These are phyloP conservation scores for Tokudaia tokunoshimensis DNA, from an alignment of 2,797 vertebrate species.

Conservation along the genomic window DNA sequence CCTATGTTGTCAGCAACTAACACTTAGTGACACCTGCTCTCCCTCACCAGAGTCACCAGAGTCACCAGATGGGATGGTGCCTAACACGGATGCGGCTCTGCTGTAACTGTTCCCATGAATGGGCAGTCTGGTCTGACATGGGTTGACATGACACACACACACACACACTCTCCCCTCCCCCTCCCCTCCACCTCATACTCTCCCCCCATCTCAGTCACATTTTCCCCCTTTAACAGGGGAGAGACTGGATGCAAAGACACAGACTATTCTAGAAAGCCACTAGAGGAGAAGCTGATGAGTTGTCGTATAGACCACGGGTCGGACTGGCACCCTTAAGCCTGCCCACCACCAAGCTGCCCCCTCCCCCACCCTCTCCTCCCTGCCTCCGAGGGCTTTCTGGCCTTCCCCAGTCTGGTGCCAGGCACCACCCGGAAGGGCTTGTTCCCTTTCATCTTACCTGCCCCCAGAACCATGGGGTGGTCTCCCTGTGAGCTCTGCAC, in stretches of 20 bases:
- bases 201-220: not conserved
- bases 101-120: fast-evolving
- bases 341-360: not conserved
- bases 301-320: too few species aligned
- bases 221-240: not conserved
- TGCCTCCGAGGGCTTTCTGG: not conserved
- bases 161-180: not conserved
- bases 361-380: not conserved
- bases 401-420: not conserved
- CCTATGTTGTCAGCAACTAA: too few species aligned
- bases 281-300: too few species aligned
- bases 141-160: not conserved
- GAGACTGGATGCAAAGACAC: not conserved
- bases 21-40: not conserved
- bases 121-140: not conserved
- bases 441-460: not conserved
- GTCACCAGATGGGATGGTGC: fast-evolving
- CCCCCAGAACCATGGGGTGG: not conserved
- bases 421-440: too few species aligned
- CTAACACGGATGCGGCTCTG: fast-evolving
- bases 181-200: not conserved
- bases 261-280: not conserved
- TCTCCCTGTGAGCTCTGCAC: not conserved
- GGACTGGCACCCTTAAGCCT: too few species aligned
- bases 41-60: not conserved